Evolutionary conservation across 1,140 invertebrate species (phyloP).

Genomic region (Drosophila pachea): DNA sequence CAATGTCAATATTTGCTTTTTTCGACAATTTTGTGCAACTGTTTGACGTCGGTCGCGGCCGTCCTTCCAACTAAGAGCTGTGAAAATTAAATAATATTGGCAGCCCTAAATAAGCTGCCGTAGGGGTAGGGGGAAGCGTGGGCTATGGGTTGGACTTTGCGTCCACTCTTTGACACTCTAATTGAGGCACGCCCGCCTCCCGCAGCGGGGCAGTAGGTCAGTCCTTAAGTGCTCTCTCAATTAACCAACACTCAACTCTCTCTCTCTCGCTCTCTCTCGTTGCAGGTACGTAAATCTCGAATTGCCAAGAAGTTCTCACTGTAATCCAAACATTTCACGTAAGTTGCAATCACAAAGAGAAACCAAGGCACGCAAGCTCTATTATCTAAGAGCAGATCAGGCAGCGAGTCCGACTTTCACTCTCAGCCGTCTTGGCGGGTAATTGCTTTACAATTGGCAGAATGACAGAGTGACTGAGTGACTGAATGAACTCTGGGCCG

Average conservation of each 20-base stretch:
- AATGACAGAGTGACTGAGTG: neutral
- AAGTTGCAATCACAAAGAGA: constrained; percentile 16
- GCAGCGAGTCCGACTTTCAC: constrained; percentile 35
- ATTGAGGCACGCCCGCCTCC: constrained; percentile 41
- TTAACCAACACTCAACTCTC: constrained; percentile 16
- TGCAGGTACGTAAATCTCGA: constrained; percentile 30
- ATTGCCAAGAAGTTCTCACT: neutral
- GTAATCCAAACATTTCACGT: constrained; percentile 6
- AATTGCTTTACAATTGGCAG: constrained; percentile 32
- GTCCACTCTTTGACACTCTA: constrained; percentile 32
- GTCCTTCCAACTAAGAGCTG: neutral
- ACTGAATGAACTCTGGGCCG: neutral
- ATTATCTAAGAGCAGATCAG: constrained; percentile 32
- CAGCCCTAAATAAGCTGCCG: constrained; percentile 63
- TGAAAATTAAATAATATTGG: constrained; percentile 71
- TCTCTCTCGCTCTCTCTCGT: constrained; percentile 8
- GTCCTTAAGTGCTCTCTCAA: constrained; percentile 7
- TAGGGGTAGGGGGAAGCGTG: neutral
- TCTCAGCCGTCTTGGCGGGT: constrained; percentile 16
- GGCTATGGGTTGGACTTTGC: neutral
- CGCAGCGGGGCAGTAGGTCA: constrained; percentile 29
- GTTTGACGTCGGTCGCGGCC: constrained; percentile 47
- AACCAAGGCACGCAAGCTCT: neutral
- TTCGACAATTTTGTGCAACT: constrained; percentile 64
- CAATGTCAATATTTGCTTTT: constrained; percentile 72